Conservation (phyloP, 1,140 invertebrate species). For the Panagrolaimus sp. region DNA sequence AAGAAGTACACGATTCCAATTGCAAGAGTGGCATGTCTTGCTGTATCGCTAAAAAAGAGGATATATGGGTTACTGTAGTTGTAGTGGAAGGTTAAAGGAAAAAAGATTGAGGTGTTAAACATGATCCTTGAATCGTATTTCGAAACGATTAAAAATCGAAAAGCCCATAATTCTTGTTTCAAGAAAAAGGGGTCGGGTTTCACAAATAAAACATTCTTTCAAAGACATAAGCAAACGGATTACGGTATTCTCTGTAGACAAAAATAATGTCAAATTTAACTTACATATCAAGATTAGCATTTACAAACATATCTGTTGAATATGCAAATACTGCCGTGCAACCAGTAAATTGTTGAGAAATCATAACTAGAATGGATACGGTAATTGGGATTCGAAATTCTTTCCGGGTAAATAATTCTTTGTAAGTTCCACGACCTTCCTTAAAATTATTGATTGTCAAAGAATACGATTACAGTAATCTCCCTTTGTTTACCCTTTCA, state of each 20-base stretch:
- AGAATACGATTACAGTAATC: background rate
- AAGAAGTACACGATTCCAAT: conserved; percentile 58
- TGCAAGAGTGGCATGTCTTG: conserved; percentile 51
- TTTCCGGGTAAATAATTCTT: conserved; percentile 43
- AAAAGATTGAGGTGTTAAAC: conserved; percentile 14
- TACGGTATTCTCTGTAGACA: no score
- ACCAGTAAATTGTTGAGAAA: conserved; percentile 59
- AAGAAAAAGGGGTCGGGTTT: no score
- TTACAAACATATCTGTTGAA: conserved; percentile 57
- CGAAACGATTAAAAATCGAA: background rate
- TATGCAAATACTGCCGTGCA: conserved; percentile 57
- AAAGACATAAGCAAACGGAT: no score
- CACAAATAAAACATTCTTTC: no score
- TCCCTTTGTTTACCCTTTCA: conserved; percentile 8
- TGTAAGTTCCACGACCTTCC: conserved; percentile 45
- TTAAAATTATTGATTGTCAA: conserved; percentile 17
- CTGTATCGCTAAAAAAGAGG: conserved; percentile 41
- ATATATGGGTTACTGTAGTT: no score
- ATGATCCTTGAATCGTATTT: background rate
- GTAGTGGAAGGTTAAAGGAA: no score
- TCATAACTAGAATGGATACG: conserved; percentile 53
- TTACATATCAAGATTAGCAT: conserved; percentile 46
- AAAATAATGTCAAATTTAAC: conserved; percentile 9
- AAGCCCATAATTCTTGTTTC: background rate
- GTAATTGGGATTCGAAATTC: conserved; percentile 45